Evolutionary conservation across 2,113 vertebrate genomes (phyloP).

Genomic region (Garra rufa): DNA sequence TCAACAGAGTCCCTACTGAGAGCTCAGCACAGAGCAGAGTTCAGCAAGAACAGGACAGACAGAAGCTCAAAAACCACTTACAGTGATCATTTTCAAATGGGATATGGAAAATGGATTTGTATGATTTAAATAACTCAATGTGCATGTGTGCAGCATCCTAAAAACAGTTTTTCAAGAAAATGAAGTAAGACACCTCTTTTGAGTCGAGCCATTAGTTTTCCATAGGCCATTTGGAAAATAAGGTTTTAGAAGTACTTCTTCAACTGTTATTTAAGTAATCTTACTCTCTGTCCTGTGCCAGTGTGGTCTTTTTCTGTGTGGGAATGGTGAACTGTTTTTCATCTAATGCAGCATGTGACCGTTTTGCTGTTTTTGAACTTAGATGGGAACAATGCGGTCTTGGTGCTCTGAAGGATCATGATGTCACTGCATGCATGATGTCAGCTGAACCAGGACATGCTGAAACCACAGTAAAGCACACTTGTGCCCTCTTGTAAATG

Average conservation of each 20-base stretch:
- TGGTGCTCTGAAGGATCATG: conserved; percentile 11
- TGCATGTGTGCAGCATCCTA: neutral
- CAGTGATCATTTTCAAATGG: conserved; percentile 9
- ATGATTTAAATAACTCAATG: neutral
- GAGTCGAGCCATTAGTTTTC: conserved; percentile 8
- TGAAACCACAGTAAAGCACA: neutral
- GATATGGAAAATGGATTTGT: conserved; percentile 1
- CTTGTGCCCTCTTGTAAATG: conserved; percentile 22
- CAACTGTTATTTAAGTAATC: conserved; percentile 14
- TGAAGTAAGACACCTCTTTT: conserved; percentile 8
- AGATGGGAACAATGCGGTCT: conserved; percentile 6
- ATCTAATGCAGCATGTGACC: neutral
- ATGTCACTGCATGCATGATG: conserved; percentile 27
- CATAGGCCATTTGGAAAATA: conserved; percentile 10
- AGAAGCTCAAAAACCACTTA: conserved; percentile 34
- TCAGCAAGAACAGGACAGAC: neutral
- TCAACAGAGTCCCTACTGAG: conserved; percentile 19
- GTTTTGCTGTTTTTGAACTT: conserved; percentile 3
- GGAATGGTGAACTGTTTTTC: conserved; percentile 6
- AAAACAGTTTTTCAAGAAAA: conserved; percentile 19
- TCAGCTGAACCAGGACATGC: conserved; percentile 17
- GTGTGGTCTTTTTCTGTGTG: conserved; percentile 25
- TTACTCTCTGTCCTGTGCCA: neutral
- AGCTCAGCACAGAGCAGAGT: conserved; percentile 21
- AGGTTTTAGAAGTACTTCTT: neutral